phyloP scores from a whole-genome alignment of 2,797 vertebrate species.

The Notolepis coatsorum region DNA sequence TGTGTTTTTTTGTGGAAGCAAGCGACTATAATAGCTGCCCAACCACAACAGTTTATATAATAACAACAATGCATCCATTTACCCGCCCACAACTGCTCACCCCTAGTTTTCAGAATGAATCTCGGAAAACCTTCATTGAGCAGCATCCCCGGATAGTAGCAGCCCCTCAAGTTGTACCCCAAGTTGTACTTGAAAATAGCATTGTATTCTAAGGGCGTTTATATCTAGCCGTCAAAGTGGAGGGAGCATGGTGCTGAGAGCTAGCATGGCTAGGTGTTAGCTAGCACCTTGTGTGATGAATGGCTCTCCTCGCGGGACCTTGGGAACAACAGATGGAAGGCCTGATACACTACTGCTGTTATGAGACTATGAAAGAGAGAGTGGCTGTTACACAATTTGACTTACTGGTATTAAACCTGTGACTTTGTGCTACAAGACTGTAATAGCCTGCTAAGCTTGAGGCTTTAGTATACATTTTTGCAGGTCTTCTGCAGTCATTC shows the following conservation, averaged over 20 bases:
- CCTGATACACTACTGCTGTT: slow-evolving; percentile 36
- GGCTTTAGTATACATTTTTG: background rate
- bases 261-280: slow-evolving; percentile 21
- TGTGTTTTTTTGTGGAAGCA: no score
- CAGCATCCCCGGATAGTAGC: no score
- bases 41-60: no score
- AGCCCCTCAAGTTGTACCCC: no score
- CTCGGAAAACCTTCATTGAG: no score
- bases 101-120: no score
- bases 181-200: background rate
- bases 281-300: slow-evolving; percentile 55
- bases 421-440: background rate
- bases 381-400: background rate
- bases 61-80: no score
- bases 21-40: no score
- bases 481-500: background rate
- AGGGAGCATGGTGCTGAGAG: slow-evolving; percentile 11
- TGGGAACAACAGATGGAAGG: slow-evolving; percentile 53
- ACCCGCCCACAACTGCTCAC: no score
- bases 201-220: slow-evolving; percentile 7
- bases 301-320: slow-evolving; percentile 62
- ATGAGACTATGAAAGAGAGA: background rate
- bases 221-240: slow-evolving; percentile 51
- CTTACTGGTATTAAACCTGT: background rate
- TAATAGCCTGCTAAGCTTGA: background rate